Base-by-base conservation (phyloP, 2,888 invertebrate genomes). In the Bombylius major region DNA sequence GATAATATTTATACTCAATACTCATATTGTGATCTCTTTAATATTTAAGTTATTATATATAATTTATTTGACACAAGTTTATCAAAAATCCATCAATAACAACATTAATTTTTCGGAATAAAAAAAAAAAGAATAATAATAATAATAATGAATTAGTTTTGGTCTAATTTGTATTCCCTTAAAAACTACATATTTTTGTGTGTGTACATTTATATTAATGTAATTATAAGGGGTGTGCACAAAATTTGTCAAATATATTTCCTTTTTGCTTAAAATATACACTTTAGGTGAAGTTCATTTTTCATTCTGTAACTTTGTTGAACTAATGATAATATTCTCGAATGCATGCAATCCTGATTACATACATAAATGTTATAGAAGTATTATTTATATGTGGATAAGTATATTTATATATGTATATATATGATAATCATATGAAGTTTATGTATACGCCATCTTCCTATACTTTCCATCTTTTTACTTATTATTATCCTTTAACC, bases 181-280 rank as follows among this genome's bases (percentile, higher is more conserved):
- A 55, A 55, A 55, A 55, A 55, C 50, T 50, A 50, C 54, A 23
- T 23, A 23, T 3, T 23, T 23, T 23, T 23, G 23, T 23, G 23
- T 23, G 5, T 42, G 11, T 23, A 23, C 23, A 23, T n/a, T n/a
- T 23, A 23, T 23, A 36, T 8, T 36, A 9, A 11, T 55, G 36
- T 55, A 55, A 55, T 55, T 55, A n/a, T n/a, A 55, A 50, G 50
- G 50, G 50, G 58, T 58, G 57, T 57, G 58, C 39, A 60, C 53
- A 58, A 60, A 63, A 63, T 63, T 62, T 63, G 63, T 63, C 63
- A 62, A 62, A 61, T 58, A 54, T 61, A 61, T 58, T 62, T 63
- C 63, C 63, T 61, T 57, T 58, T 55, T 54, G 57, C 57, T 58
- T 60, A 56, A 58, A 55, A 54, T 49, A 54, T 60, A 56, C 54